A percentile compares a stretch with the other conserved stretches of the same genome.
Evolutionary conservation across 2,888 invertebrate species (phyloP).

Genomic region (Mactromeris polynyma): DNA sequence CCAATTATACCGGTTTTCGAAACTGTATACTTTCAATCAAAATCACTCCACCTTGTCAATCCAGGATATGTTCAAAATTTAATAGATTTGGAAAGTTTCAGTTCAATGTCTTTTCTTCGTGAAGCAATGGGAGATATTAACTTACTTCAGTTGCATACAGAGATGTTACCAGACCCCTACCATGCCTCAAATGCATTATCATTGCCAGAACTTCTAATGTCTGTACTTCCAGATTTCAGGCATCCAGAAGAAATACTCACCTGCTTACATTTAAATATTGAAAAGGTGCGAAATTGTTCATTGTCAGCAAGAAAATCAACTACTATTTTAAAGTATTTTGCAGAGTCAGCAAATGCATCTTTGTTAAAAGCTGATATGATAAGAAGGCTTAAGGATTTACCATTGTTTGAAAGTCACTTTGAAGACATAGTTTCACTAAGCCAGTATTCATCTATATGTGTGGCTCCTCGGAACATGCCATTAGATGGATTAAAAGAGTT

Average conservation of each 20-base stretch:
- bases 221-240: slow-evolving; percentile 4
- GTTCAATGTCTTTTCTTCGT: neutral
- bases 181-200: neutral
- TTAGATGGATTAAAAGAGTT: neutral
- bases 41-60: neutral
- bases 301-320: neutral
- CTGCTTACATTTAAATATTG: slow-evolving; percentile 33
- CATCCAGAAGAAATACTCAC: neutral
- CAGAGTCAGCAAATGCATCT: neutral
- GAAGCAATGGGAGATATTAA: neutral
- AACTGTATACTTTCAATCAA: too few species aligned
- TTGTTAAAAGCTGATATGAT: too few species aligned
- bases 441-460: neutral
- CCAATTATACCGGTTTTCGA: neutral
- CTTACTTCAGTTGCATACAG: neutral
- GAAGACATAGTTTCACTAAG: neutral
- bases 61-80: neutral
- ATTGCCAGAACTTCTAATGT: neutral
- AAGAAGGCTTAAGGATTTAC: neutral
- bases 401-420: neutral
- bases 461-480: neutral
- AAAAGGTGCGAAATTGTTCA: neutral
- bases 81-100: slow-evolving; percentile 6
- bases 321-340: slow-evolving; percentile 16
- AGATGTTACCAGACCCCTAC: neutral